Evolutionary conservation across 2,113 vertebrate species (phyloP), one percentile per base, ranked within the genome.

Genomic region (Bambusicola thoracicus): DNA sequence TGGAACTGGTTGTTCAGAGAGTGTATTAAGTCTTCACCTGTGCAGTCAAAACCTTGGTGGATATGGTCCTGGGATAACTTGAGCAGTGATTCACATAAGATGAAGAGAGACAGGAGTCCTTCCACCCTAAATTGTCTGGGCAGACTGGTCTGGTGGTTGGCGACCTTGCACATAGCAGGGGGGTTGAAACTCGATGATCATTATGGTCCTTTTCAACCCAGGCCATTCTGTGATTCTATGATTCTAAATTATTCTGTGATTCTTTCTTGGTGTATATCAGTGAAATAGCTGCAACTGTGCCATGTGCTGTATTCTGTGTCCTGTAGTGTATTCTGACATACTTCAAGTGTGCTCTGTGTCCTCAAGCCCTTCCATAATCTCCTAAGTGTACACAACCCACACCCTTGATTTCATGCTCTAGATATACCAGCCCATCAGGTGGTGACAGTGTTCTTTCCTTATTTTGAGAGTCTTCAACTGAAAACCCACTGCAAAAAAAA

Each of bases 31-130:
- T 41, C 34, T 65, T 38, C 4, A 0, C 27, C 29, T 48, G 10
- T 41, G 12, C 2, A 65, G 36, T 61, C 5, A 38, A 72, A 82
- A 41, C 27, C 9, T 43, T 8, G n/a, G 36, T 38, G 5, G 17
- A 30, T 13, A 67, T 6, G 36, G 9, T 41, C 36, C 22, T 20
- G 5, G 4, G 15, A 61, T 10, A 10, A 2, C 0, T 44, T 32
- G n/a, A 38, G 6, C 34, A 66, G 18, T 4, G 18, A 19, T 10
- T 19, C 78, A 8, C 34, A 56, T 16, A 44, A 58, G 8, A 62
- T 79, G 22, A 43, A 8, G 6, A 69, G 19, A 55, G 10, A 36
- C 11, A 6, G 40, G 11, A 68, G 20, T 59, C 14, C 8, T 93
- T 85, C 20, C 38, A 76, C 1, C 13, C 7, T 41, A 53, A 46